These are phyloP conservation scores for Drosophila sp. DNA, from an alignment of 1,140 invertebrate species.

Conservation along the genomic window DNA sequence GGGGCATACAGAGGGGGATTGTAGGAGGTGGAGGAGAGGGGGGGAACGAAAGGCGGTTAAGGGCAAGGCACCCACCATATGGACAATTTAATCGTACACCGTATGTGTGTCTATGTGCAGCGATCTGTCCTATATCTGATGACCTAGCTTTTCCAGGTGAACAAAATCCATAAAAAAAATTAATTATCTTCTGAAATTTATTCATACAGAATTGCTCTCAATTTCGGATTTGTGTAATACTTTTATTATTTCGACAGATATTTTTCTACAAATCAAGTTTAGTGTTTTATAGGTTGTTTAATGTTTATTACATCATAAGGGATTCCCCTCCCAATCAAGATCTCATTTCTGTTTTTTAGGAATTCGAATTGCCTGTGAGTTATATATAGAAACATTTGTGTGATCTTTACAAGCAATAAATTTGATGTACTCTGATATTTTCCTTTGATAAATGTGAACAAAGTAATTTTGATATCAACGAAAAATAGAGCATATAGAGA, in stretches of 20 bases:
- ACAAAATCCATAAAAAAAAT: conserved; percentile 2
- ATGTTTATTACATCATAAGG: background rate
- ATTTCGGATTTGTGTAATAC: conserved; percentile 2
- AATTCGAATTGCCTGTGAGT: background rate
- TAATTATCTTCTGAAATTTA: background rate
- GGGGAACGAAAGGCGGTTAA: background rate
- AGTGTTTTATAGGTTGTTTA: background rate
- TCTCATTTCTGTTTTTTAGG: background rate
- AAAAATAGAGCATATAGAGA: no score
- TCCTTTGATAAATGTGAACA: background rate
- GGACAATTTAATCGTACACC: background rate
- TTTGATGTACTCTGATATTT: conserved; percentile 7
- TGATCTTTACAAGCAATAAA: conserved; percentile 31
- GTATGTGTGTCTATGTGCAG: conserved; percentile 7
- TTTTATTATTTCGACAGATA: background rate
- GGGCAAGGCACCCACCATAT: conserved; percentile 18
- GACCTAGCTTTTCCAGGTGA: conserved; percentile 11
- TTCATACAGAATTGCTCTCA: background rate
- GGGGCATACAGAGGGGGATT: conserved; percentile 26
- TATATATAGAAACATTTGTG: background rate
- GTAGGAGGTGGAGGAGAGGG: background rate
- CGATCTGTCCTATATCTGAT: conserved; percentile 26
- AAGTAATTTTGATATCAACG: no score
- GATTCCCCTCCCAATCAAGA: background rate
- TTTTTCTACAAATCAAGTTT: background rate